Evolutionary conservation across 2,888 invertebrate species (phyloP).

Genomic region (Idaea aversata): DNA sequence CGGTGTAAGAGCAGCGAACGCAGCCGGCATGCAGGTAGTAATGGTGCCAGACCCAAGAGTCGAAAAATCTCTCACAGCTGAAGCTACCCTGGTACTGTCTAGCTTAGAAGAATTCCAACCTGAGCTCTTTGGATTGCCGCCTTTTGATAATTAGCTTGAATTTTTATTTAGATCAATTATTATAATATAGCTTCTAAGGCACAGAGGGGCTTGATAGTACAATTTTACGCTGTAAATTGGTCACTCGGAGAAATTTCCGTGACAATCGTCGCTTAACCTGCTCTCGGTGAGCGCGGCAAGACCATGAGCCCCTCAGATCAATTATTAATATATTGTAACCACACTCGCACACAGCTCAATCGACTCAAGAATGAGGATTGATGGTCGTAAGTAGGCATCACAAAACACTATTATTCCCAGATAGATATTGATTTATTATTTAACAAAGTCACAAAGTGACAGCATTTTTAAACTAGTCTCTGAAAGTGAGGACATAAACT

Average conservation of each 20-base stretch:
- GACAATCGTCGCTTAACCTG: background rate
- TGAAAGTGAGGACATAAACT: background rate
- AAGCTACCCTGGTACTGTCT: slow-evolving; percentile 85
- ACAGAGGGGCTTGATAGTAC: background rate
- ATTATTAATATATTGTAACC: too few relatives aligned
- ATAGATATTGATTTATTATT: background rate
- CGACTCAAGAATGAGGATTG: background rate
- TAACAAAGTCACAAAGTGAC: background rate
- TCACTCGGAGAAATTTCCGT: background rate
- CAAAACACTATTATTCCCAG: too few relatives aligned
- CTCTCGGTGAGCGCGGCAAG: background rate
- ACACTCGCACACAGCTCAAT: too few relatives aligned
- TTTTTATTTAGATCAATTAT: background rate
- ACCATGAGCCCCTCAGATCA: background rate
- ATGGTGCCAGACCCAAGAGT: slow-evolving; percentile 87
- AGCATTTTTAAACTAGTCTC: background rate
- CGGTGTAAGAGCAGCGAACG: slow-evolving; percentile 88
- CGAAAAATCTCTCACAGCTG: slow-evolving; percentile 45
- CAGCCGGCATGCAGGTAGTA: slow-evolving; percentile 92
- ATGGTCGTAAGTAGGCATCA: background rate
- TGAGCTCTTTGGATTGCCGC: slow-evolving; percentile 90
- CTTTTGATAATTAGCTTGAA: slow-evolving; percentile 61
- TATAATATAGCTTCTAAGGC: background rate
- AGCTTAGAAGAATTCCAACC: slow-evolving; percentile 90
- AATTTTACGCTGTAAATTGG: background rate